Evolutionary conservation across 2,113 vertebrate species (phyloP).

Genomic region (Coptodon bakossiorum): DNA sequence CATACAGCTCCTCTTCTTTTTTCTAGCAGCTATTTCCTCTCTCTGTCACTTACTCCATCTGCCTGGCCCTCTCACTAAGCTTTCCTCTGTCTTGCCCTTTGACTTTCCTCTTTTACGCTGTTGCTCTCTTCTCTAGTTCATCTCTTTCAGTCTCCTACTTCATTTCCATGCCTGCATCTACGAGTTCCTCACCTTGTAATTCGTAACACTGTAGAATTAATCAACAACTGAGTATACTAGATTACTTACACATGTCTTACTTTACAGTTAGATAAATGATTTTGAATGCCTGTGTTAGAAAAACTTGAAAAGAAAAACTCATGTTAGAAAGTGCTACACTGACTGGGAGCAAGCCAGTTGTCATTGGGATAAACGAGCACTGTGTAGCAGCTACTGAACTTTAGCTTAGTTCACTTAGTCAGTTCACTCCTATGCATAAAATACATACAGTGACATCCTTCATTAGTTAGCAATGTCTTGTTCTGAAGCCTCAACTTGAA

Average conservation of each 20-base stretch:
- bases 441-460: neutral
- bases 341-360: neutral
- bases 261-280: neutral
- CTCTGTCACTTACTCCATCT: neutral
- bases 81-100: neutral
- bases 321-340: neutral
- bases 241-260: neutral
- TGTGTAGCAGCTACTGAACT: neutral
- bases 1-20: neutral
- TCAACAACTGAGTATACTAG: accelerated
- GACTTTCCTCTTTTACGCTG: neutral
- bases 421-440: neutral
- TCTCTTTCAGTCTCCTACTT: neutral
- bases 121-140: neutral
- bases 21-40: neutral
- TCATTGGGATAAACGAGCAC: accelerated
- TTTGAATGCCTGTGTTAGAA: neutral
- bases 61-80: neutral
- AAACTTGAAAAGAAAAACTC: neutral
- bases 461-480: neutral
- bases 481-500: neutral
- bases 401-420: neutral
- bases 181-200: neutral
- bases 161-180: neutral
- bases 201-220: neutral